Base-by-base conservation (phyloP, 2,113 vertebrate genomes). In the Sinocyclocheilus anophthalmus region DNA sequence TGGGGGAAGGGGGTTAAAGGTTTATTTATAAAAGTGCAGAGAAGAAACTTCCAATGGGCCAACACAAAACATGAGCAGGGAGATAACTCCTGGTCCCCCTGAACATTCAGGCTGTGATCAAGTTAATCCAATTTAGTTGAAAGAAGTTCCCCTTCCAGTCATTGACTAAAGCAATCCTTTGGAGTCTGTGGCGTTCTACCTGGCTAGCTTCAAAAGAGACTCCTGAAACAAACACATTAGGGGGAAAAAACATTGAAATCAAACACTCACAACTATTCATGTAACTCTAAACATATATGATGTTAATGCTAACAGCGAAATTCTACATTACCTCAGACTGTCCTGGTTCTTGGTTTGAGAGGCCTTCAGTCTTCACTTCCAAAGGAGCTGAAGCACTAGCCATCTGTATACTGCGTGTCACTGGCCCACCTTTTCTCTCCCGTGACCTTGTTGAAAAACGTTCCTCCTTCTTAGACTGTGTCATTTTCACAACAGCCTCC, bases 331-430 rank as follows among this genome's bases (percentile, higher is more conserved):
- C 57, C 55, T 93, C 93, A 88, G 91, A 93, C 90, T 96, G 96
- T 94, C 96, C 97, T 80, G 95, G 90, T 81, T 97, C 97, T 88
- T 94, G 95, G 91, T 88, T 93, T 82, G 94, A 81, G 83, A 92
- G 90, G 81, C 95, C 92, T 37, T 98, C 97, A 1, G 93, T 92
- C 88, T 95, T 97, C 90, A 10, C 93, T 73, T 98, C 97, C 42
- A 91, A 90, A 59, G 93, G 85, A 84, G 96, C 94, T 4, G 94
- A 91, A 4, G 94, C 88, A 83, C 88, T 95, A 0, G 95, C 94
- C 91, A 96, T 95, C 91, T 99, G 97, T 57, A 97, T 91, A 92
- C 98, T 99, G 45, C 98, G 95, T 39, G 98, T 99, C 85, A 99
- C 90, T 0, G 98, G 97, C 72, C 98, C 97, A 33, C 97, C 96